Evolutionary conservation across 2,113 vertebrate species (phyloP).

Genomic region (Astur gentilis): DNA sequence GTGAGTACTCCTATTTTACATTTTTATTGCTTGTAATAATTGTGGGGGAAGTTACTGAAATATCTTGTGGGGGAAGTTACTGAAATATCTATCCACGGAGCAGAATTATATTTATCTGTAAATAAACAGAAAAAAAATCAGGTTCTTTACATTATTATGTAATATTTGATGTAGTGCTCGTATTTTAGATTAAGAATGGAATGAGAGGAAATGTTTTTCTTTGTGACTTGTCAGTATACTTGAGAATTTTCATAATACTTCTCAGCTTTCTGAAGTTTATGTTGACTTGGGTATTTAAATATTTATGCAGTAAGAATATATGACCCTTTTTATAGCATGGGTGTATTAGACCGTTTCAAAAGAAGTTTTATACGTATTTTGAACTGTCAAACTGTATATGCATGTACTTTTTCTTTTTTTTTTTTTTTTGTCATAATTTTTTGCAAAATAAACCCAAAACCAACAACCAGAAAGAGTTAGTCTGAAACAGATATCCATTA

Average conservation of each 20-base stretch:
- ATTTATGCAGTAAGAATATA: background rate
- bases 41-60: background rate
- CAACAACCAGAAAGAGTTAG: background rate
- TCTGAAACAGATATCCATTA: background rate
- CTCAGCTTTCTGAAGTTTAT: background rate
- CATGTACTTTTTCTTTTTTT: background rate
- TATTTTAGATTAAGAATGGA: background rate
- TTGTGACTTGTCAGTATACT: background rate
- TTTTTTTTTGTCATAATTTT: background rate
- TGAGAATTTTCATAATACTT: background rate
- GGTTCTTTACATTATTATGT: background rate
- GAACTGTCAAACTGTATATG: background rate
- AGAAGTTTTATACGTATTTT: background rate
- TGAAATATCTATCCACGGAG: background rate
- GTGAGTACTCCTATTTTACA: constrained; percentile 68
- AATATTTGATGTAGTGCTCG: background rate
- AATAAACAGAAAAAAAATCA: background rate
- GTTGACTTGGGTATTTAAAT: background rate
- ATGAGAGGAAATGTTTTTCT: background rate
- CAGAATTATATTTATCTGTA: background rate
- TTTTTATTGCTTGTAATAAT: background rate
- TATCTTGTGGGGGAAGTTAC: background rate
- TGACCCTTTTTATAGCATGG: background rate
- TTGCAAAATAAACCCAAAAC: background rate
- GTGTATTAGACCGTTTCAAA: background rate